Conservation (phyloP, 2,797 vertebrate species). For the Iguana delicatissima region DNA sequence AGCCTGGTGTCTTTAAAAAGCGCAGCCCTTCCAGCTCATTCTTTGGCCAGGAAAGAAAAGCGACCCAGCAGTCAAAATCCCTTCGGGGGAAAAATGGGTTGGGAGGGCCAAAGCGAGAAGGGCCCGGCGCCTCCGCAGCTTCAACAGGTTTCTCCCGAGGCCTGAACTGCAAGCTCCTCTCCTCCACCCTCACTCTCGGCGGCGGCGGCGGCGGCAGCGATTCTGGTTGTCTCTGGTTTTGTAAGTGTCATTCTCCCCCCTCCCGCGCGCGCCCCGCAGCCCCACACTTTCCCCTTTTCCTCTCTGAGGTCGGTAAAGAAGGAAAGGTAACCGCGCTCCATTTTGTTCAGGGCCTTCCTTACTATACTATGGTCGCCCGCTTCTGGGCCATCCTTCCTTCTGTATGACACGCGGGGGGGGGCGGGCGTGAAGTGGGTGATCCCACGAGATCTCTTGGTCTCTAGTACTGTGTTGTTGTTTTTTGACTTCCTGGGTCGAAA, state of each 20-base stretch:
- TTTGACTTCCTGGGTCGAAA: background rate
- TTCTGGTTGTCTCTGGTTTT: background rate
- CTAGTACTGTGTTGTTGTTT: too few relatives aligned
- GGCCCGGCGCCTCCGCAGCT: background rate
- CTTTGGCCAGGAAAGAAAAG: slow-evolving; percentile 57
- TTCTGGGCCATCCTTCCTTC: background rate
- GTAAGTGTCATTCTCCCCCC: slow-evolving; percentile 58
- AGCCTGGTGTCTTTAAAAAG: slow-evolving; percentile 54
- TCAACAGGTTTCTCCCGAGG: slow-evolving; percentile 84
- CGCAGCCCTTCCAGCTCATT: slow-evolving; percentile 46
- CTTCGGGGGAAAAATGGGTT: background rate
- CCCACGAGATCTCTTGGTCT: background rate
- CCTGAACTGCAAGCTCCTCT: background rate
- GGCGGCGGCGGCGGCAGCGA: background rate
- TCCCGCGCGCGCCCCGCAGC: background rate
- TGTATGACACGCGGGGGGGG: background rate
- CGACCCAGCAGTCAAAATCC: slow-evolving; percentile 6
- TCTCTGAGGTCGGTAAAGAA: background rate
- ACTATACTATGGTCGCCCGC: too few relatives aligned
- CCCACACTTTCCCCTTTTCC: background rate
- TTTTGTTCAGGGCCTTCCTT: background rate
- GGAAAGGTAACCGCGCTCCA: background rate
- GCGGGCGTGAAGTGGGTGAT: background rate
- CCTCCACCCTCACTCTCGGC: background rate
- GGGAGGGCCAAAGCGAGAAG: background rate